phyloP scores from a whole-genome alignment of 1,140 invertebrate species.

The Drosophila persimilis region DNA sequence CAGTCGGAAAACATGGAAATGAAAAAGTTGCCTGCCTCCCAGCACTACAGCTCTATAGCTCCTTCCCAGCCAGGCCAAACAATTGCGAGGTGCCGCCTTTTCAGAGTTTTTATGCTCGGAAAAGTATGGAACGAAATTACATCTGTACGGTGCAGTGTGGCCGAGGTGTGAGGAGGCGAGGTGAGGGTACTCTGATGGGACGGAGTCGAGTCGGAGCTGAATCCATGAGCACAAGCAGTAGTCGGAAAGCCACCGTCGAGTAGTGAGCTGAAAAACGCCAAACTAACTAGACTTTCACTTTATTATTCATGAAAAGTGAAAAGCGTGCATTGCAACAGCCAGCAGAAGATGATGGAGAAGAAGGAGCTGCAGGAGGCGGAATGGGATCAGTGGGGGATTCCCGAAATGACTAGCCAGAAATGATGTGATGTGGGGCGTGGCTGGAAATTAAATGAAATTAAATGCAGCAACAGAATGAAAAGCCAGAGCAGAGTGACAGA shows the following conservation, averaged over 20 bases:
- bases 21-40: conserved; percentile 42
- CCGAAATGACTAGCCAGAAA: conserved; percentile 72
- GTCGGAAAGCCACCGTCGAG: conserved; percentile 47
- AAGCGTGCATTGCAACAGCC: conserved; percentile 67
- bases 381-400: conserved; percentile 56
- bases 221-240: conserved; percentile 15
- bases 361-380: conserved; percentile 5
- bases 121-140: conserved; percentile 80
- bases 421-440: conserved; percentile 65
- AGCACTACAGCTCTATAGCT: no score
- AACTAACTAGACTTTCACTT: conserved; percentile 81
- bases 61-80: conserved; percentile 21
- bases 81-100: conserved; percentile 57
- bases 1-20: conserved; percentile 62
- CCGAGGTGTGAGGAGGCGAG: conserved; percentile 1
- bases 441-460: conserved; percentile 79
- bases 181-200: background rate
- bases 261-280: conserved; percentile 61
- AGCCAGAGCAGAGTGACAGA: conserved; percentile 1
- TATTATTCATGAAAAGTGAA: conserved; percentile 81
- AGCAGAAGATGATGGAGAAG: conserved; percentile 28
- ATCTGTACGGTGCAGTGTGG: conserved; percentile 63
- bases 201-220: conserved; percentile 27
- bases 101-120: conserved; percentile 54
- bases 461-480: conserved; percentile 58